phyloP scores from a whole-genome alignment of 1,140 invertebrate genomes.

The Amyelois transitella region DNA sequence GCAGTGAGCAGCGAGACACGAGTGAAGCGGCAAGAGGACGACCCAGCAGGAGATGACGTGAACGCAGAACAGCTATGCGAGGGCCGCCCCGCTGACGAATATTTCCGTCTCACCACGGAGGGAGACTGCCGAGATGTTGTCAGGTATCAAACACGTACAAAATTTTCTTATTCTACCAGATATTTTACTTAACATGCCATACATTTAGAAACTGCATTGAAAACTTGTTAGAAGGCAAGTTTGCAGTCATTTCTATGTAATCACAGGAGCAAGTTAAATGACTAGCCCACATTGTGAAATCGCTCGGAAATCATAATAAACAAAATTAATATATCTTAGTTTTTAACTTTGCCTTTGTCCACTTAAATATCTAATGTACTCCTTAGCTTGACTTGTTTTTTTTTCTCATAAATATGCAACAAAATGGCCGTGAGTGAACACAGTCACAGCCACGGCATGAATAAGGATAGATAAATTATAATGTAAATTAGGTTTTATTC shows the following conservation, averaged over 20 bases:
- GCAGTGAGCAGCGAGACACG: constrained; percentile 60
- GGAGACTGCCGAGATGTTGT: constrained; percentile 94
- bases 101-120: constrained; percentile 88
- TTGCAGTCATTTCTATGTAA: too few species aligned
- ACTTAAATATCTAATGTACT: too few species aligned
- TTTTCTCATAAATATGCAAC: not conserved
- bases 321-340: too few species aligned
- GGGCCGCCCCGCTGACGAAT: constrained; percentile 89
- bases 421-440: not conserved
- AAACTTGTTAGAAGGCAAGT: too few species aligned
- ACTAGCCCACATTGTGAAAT: too few species aligned
- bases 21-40: constrained; percentile 80
- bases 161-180: not conserved
- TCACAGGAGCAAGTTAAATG: too few species aligned
- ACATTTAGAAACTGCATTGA: too few species aligned
- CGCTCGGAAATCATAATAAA: too few species aligned
- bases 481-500: too few species aligned
- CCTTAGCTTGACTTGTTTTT: not conserved
- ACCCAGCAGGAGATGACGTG: constrained; percentile 77
- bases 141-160: constrained; percentile 75
- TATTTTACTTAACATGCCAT: too few species aligned
- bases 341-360: too few species aligned
- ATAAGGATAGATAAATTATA: not conserved
- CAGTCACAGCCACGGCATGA: not conserved
- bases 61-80: constrained; percentile 90